Evolutionary conservation across 2,888 invertebrate species (phyloP), one percentile per base, ranked within the genome.

Genomic region (Drosophila planitibia): DNA sequence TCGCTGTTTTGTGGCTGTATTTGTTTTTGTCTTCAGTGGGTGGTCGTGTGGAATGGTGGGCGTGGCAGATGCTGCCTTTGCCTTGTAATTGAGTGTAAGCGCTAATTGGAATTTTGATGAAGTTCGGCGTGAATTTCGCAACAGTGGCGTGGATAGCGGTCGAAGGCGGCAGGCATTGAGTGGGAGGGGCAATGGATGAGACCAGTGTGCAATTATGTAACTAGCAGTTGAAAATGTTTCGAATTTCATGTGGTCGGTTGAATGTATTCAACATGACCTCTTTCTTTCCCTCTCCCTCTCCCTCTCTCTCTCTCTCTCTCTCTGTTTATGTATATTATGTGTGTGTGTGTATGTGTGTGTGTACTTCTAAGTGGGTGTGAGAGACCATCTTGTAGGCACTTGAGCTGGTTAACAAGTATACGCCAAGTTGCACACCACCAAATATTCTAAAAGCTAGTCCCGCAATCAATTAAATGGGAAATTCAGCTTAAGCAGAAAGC

Each of bases 71-170:
- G 76, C 69, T 32, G 64, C 68, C 63, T 53, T 65, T 57, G 85
- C 83, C 88, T 85, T 85, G 89, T 85, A 85, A 85, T 85, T 88
- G 85, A 88, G 86, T 85, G 89, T 83, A 85, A 85, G 85, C 85
- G 86, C 85, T 85, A 85, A 85, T 85, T 85, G 85, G 89, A 85
- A 85, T 85, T 85, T 85, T 88, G 85, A 85, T 85, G 89, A 85
- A 88, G 86, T 88, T 85, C 85, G 86, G 86, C 86, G 74, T 71
- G 81, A 88, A 82, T 88, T 85, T 80, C 76, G 86, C 82, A 82
- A 78, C 70, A 82, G 62, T 66, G 73, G 68, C 47, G 25, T 9
- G 47, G 12, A 39, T 7, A 6, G 12, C 30, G 30, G 19, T 25
- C 55, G 14, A 14, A 32, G 12, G 9, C 30, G 30, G 66, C 65